Conservation (phyloP, 2,888 invertebrate species). For the Lymantria dispar region DNA sequence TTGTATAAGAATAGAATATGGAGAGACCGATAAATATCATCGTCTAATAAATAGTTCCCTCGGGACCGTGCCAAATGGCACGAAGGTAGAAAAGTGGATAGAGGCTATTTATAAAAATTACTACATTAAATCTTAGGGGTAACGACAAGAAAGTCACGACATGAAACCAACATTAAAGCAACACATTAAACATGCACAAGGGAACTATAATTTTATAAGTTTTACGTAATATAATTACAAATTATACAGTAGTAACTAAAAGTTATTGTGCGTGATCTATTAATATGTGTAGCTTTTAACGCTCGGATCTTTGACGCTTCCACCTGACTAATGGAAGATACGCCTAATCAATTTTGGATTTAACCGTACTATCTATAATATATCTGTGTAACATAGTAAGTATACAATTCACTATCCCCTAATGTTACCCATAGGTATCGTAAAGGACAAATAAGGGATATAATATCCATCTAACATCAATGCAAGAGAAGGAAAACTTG, state of each 20-base stretch:
- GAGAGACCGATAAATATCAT: neutral
- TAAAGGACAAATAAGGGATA: too few species aligned
- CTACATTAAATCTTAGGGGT: conserved; percentile 1
- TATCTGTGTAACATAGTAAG: neutral
- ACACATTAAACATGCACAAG: conserved; percentile 20
- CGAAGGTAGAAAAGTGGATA: neutral
- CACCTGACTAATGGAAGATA: neutral
- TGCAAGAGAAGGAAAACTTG: too few species aligned
- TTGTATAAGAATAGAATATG: neutral
- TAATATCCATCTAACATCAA: too few species aligned
- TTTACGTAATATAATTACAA: conserved; percentile 17
- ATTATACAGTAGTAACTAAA: conserved; percentile 14
- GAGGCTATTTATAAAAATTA: conserved; percentile 3
- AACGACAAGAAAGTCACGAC: conserved; percentile 30
- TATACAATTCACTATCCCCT: too few species aligned
- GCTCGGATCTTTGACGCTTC: neutral
- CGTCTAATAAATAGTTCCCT: neutral
- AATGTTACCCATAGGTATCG: too few species aligned
- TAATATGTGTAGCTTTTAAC: neutral
- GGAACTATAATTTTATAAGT: conserved; percentile 32
- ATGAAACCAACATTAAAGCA: conserved; percentile 23
- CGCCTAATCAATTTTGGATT: neutral
- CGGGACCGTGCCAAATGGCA: conserved; percentile 1
- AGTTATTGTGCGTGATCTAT: conserved; percentile 18
- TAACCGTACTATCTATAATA: neutral